These are phyloP conservation scores for Mormyrops boulengeri DNA, from an alignment of 2,797 vertebrate genomes.

Conservation along the genomic window DNA sequence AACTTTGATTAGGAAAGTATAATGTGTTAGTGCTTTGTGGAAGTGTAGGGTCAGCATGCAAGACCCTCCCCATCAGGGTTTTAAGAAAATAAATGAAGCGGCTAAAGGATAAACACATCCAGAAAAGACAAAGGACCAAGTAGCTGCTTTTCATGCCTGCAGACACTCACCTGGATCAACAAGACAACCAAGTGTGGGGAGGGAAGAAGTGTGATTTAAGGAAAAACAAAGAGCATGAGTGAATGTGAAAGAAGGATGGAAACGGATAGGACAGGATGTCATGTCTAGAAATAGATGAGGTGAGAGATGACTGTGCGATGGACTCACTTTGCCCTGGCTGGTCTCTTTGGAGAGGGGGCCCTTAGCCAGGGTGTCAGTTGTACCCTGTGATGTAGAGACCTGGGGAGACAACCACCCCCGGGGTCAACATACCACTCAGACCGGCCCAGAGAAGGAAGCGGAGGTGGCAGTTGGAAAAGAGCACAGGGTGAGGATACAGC, in stretches of 20 bases:
- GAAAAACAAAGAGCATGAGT: neutral
- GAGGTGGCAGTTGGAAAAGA: neutral
- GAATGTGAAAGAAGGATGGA: neutral
- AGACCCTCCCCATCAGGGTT: neutral
- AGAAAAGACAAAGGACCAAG: neutral
- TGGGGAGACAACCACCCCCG: constrained; percentile 58
- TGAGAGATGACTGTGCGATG: constrained; percentile 33
- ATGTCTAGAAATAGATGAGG: constrained; percentile 3
- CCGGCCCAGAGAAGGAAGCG: neutral
- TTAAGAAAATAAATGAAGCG: neutral
- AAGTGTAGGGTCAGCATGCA: neutral
- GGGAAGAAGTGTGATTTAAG: neutral
- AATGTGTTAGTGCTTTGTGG: neutral
- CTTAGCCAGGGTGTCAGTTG: constrained; percentile 48
- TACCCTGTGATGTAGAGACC: constrained; percentile 63
- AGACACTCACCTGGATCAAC: neutral
- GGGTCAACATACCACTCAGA: constrained; percentile 48
- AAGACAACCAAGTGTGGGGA: neutral
- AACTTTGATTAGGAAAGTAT: neutral
- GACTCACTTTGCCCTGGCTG: constrained; percentile 69
- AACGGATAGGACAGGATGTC: neutral
- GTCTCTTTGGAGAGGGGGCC: constrained; percentile 53
- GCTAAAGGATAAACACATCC: neutral
- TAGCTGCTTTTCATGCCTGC: neutral
- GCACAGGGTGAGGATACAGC: neutral